Conservation (phyloP, 2,113 vertebrate species). For the Isurus oxyrinchus region DNA sequence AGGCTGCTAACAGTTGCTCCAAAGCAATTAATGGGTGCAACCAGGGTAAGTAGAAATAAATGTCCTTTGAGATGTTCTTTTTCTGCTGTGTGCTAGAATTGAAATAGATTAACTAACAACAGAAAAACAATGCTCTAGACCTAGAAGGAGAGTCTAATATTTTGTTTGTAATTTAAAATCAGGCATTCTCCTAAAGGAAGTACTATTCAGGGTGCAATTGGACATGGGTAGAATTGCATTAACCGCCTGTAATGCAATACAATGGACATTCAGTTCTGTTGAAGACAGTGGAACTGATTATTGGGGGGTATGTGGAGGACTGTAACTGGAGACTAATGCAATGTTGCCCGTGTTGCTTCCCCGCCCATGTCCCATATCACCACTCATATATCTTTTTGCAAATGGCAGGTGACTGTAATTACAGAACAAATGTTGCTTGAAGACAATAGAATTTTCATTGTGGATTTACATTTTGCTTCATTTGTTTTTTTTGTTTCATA, state of each 20-base stretch:
- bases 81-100: not conserved
- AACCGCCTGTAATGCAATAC: not conserved
- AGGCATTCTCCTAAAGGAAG: not conserved
- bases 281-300: not conserved
- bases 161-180: not conserved
- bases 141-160: not conserved
- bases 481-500: not conserved
- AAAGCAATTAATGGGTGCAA: slow-evolving; percentile 37
- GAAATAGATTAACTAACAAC: not conserved
- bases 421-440: not conserved
- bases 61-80: not conserved
- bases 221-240: not conserved
- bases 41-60: slow-evolving; percentile 34
- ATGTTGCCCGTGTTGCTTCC: not conserved
- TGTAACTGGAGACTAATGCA: not conserved
- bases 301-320: too few relatives aligned
- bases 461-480: not conserved
- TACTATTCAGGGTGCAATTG: not conserved
- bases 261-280: not conserved
- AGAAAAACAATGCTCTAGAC: not conserved
- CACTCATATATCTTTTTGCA: not conserved
- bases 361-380: not conserved
- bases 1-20: slow-evolving; percentile 35
- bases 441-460: not conserved
- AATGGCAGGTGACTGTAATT: not conserved